phyloP scores from a whole-genome alignment of 2,797 vertebrate genomes.

The Poecilia wingei region DNA sequence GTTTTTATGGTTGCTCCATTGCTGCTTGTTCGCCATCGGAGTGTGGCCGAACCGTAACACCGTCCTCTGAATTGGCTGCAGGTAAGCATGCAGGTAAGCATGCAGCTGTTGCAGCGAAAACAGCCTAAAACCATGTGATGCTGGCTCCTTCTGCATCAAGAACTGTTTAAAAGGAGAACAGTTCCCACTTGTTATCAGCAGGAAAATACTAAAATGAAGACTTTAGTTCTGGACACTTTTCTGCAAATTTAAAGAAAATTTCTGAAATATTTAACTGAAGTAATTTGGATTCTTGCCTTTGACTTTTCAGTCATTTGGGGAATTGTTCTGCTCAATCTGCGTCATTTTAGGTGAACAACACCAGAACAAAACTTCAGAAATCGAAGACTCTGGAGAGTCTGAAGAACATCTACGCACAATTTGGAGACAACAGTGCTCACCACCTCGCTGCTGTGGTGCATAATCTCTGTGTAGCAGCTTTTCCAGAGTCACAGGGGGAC shows the following conservation, averaged over 20 bases:
- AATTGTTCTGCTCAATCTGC: background rate
- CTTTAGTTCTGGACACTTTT: background rate
- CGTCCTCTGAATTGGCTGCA: slow-evolving; percentile 3
- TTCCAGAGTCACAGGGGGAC: background rate
- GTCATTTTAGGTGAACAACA: background rate
- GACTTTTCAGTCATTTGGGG: background rate
- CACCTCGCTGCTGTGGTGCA: background rate
- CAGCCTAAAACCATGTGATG: background rate
- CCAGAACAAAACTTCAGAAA: background rate
- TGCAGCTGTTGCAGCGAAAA: slow-evolving; percentile 21
- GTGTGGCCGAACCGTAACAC: slow-evolving; percentile 22
- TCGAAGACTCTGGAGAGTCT: background rate
- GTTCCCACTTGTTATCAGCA: background rate
- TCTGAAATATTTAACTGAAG: background rate
- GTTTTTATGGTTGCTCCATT: slow-evolving; percentile 28
- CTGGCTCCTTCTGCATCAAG: background rate
- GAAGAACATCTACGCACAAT: background rate
- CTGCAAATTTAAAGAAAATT: background rate
- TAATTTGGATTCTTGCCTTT: background rate
- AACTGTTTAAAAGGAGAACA: background rate
- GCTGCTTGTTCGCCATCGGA: slow-evolving; percentile 1
- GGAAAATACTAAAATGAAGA: background rate
- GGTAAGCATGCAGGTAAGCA: slow-evolving; percentile 5
- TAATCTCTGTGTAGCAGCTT: slow-evolving; percentile 1
- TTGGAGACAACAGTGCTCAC: background rate